Evolutionary conservation across 2,888 invertebrate species (phyloP).

Genomic region (Erebia ligea): DNA sequence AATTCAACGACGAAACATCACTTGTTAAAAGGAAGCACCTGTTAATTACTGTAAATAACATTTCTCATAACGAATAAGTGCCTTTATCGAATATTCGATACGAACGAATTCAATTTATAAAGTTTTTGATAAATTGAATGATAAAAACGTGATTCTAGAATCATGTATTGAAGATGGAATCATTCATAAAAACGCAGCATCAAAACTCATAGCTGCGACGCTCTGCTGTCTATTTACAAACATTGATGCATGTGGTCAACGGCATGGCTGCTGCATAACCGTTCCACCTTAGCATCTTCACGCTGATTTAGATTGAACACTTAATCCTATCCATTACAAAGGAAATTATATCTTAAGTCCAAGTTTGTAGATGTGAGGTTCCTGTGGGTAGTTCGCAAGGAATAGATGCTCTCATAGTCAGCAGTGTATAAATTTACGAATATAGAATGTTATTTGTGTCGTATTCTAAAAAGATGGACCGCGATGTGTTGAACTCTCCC

Average conservation of each 20-base stretch:
- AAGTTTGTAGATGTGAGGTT: constrained; percentile 55
- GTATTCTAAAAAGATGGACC: constrained; percentile 83
- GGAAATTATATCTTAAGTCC: constrained; percentile 51
- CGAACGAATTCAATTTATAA: not conserved
- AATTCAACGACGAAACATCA: not conserved
- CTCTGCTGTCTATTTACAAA: constrained; percentile 80
- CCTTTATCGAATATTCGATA: not conserved
- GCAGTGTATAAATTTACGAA: constrained; percentile 79
- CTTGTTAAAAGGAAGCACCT: too few species aligned
- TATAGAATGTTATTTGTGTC: constrained; percentile 83
- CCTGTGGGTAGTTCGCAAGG: constrained; percentile 46
- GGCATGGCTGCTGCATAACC: constrained; percentile 79
- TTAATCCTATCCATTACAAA: constrained; percentile 45
- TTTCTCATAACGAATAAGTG: not conserved
- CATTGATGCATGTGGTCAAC: constrained; percentile 83
- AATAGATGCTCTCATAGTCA: constrained; percentile 68
- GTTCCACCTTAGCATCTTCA: constrained; percentile 74
- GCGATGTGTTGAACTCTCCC: constrained; percentile 83
- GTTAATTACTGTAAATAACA: not conserved
- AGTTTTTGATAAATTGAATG: not conserved
- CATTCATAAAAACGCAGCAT: constrained; percentile 45
- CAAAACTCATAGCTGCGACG: constrained; percentile 63
- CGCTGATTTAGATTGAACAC: constrained; percentile 64
- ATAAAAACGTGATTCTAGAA: constrained; percentile 26
- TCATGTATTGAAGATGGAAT: constrained; percentile 34